phyloP scores from a whole-genome alignment of 2,113 vertebrate species.

The Urocynchramus pylzowi region DNA sequence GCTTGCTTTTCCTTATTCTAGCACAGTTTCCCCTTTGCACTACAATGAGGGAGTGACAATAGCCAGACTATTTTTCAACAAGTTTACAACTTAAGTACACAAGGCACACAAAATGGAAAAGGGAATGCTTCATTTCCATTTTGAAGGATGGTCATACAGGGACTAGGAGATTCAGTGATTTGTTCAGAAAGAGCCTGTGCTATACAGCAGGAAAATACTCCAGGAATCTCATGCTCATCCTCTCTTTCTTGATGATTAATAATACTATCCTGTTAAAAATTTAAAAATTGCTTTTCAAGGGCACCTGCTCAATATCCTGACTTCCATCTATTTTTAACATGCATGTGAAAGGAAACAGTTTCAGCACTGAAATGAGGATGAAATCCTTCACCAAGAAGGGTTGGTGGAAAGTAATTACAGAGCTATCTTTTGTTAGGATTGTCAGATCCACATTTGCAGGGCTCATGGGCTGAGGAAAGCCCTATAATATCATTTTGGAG shows the following conservation, averaged over 20 bases:
- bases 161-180: background rate
- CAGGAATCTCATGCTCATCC: background rate
- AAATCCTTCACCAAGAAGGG: background rate
- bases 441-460: background rate
- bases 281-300: background rate
- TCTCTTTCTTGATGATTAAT: background rate
- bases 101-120: background rate
- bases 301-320: background rate
- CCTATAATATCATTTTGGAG: background rate
- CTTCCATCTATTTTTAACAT: background rate
- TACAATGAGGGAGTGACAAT: background rate
- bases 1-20: background rate
- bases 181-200: background rate
- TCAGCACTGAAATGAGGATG: background rate
- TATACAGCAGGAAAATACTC: background rate
- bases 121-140: background rate
- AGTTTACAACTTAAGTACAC: background rate
- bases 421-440: background rate
- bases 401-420: background rate
- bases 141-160: background rate
- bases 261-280: background rate
- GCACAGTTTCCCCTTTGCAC: background rate
- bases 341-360: background rate
- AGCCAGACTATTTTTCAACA: background rate
- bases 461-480: background rate